Evolutionary conservation across 2,113 vertebrate genomes (phyloP), one percentile per base, ranked within the genome.

Genomic region (Casuarius casuarius): DNA sequence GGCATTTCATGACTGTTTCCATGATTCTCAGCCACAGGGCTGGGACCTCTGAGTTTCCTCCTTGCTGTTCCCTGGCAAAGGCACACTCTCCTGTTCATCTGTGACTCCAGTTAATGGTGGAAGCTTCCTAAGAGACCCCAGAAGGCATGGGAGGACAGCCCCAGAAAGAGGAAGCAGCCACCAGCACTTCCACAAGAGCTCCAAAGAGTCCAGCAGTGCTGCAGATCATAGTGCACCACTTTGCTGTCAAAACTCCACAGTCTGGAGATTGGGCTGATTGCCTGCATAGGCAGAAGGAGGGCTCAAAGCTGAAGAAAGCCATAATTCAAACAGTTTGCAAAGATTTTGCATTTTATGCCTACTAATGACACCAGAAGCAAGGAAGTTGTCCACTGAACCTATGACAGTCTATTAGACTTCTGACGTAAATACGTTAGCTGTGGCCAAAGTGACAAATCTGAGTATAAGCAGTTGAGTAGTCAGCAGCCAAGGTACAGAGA

Each of bases 381-480:
- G 49, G n/a, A 73, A 79, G 16, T 2, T 25, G 26, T 82, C 40
- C 23, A 38, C 21, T 77, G 79, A 68, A 74, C 8, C 40, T 58
- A 0, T 16, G 31, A 26, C 11, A 40, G 35, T 23, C 42, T 76
- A 2, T 51, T 78, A 0, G 1, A 75, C 33, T 65, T 33, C 33
- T 31, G 56, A 87, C 31, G 63, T 42, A 77, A 74, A 74, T 40
- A 29, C 14, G 40, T 40, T 17, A 59, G n/a, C 56, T 81, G 46
- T 20, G 31, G 35, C 87, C 72, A 84, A 11, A 0, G 1, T 28
- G n/a, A 65, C 35, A 89, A 72, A 16, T n/a, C 61, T 74, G 61
- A 31, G 31, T 25, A 54, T 38, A 9, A 80, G 46, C 13, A 51
- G 44, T 19, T 65, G 40, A 82, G 73, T 46, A 66, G 33, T 17